Evolutionary conservation across 2,888 invertebrate genomes (phyloP).

Genomic region (Tineola bisselliella): DNA sequence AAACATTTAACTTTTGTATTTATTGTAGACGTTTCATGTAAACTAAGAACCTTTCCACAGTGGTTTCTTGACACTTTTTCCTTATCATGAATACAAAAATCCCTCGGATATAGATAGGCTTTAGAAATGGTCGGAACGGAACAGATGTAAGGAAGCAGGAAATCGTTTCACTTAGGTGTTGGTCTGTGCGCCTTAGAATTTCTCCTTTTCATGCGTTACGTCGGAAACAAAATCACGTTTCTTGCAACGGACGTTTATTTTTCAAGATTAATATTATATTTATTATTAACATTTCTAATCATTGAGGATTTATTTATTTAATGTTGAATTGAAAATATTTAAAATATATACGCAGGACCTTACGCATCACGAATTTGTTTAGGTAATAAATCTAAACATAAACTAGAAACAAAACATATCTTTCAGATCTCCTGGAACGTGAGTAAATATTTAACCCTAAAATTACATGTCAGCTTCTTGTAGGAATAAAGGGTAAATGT

Average conservation of each 20-base stretch:
- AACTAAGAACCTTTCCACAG: neutral
- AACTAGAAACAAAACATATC: too few species aligned
- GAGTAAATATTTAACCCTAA: too few species aligned
- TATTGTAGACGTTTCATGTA: conserved; percentile 12
- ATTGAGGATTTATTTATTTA: too few species aligned
- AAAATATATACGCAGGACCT: too few species aligned
- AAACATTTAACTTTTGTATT: conserved; percentile 7
- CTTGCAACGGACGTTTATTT: neutral
- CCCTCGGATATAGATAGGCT: conserved; percentile 13
- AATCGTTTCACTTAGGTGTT: conserved; percentile 13
- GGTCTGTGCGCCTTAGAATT: neutral
- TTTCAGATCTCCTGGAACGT: too few species aligned
- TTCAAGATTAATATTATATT: neutral
- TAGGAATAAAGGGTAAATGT: too few species aligned
- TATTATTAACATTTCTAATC: neutral
- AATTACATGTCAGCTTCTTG: too few species aligned
- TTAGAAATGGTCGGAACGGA: conserved; percentile 10
- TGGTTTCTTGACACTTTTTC: conserved; percentile 13
- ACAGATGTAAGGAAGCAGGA: conserved; percentile 10
- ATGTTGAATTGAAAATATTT: too few species aligned
- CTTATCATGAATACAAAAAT: conserved; percentile 13
- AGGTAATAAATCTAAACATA: too few species aligned
- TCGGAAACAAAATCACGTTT: neutral
- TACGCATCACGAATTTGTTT: too few species aligned
- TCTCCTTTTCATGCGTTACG: neutral